Evolutionary conservation across 1,140 invertebrate species (phyloP).

Genomic region (Drosophila teissieri): DNA sequence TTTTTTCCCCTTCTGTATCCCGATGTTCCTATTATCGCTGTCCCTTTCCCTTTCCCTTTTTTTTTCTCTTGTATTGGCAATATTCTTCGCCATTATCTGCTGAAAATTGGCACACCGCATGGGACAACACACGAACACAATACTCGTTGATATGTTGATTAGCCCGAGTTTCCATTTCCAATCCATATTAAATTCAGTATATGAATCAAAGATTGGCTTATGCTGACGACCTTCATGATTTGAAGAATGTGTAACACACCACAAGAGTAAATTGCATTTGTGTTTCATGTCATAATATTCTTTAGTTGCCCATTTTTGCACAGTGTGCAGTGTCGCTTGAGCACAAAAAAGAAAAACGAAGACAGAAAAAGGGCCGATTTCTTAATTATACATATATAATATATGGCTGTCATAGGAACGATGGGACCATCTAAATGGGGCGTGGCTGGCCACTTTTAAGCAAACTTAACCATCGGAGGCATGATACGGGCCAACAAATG

Average conservation of each 20-base stretch:
- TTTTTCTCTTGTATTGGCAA: not conserved
- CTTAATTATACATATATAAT: slow-evolving; percentile 14
- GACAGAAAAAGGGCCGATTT: slow-evolving; percentile 7
- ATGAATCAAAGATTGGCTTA: not conserved
- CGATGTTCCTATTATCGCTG: slow-evolving; percentile 7
- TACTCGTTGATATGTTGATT: slow-evolving; percentile 75
- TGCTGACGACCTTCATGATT: not conserved
- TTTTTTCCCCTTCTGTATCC: slow-evolving; percentile 1
- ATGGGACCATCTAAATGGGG: slow-evolving; percentile 3
- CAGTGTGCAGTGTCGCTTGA: not conserved
- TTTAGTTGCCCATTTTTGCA: not conserved
- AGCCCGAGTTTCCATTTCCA: slow-evolving; percentile 55
- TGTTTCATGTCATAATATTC: not conserved
- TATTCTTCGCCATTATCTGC: slow-evolving; percentile 65
- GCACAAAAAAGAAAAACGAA: not conserved
- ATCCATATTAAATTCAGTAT: not conserved
- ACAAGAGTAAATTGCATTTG: too few species aligned
- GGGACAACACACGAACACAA: slow-evolving; percentile 62
- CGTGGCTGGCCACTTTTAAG: not conserved
- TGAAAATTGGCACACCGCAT: slow-evolving; percentile 74
- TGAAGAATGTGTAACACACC: not conserved
- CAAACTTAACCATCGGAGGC: not conserved
- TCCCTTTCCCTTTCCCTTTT: not conserved
- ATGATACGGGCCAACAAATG: not conserved
- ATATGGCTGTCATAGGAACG: slow-evolving; percentile 5